These are phyloP conservation scores for Tetranychus truncatus DNA, from an alignment of 2,888 invertebrate genomes.

Conservation along the genomic window DNA sequence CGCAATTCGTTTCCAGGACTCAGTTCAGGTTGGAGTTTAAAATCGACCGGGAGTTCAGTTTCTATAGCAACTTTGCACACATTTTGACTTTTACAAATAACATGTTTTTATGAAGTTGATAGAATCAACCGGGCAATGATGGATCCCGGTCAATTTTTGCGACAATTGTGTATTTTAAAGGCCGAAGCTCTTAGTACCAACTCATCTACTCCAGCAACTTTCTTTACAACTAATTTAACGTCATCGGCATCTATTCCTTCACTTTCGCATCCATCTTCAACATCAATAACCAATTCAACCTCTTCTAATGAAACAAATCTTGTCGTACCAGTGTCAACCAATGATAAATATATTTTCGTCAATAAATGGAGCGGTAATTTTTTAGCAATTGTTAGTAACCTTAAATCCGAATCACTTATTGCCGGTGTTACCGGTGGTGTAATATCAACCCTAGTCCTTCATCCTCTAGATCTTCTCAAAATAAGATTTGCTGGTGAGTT, in stretches of 20 bases:
- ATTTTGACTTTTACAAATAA: no score
- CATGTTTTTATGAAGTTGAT: no score
- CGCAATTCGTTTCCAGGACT: no score
- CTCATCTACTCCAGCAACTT: background rate
- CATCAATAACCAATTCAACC: background rate
- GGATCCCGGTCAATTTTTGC: background rate
- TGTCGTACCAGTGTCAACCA: background rate
- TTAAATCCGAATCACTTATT: slow-evolving; percentile 79
- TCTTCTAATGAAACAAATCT: background rate
- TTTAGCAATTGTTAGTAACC: slow-evolving; percentile 8
- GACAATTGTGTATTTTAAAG: background rate
- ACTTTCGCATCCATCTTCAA: no score
- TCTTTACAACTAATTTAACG: background rate
- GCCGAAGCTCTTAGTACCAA: background rate
- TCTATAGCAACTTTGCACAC: no score
- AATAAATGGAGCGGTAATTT: background rate
- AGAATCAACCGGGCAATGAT: background rate
- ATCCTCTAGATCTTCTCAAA: slow-evolving; percentile 93
- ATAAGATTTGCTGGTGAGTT: slow-evolving; percentile 80
- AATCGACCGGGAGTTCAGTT: no score
- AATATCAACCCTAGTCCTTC: slow-evolving; percentile 74
- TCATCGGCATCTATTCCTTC: background rate
- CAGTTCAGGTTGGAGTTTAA: no score
- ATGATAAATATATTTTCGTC: background rate
- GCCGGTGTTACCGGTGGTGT: slow-evolving; percentile 94